Evolutionary conservation across 1,140 invertebrate genomes (phyloP).

Genomic region (Brachionus plicatilis): DNA sequence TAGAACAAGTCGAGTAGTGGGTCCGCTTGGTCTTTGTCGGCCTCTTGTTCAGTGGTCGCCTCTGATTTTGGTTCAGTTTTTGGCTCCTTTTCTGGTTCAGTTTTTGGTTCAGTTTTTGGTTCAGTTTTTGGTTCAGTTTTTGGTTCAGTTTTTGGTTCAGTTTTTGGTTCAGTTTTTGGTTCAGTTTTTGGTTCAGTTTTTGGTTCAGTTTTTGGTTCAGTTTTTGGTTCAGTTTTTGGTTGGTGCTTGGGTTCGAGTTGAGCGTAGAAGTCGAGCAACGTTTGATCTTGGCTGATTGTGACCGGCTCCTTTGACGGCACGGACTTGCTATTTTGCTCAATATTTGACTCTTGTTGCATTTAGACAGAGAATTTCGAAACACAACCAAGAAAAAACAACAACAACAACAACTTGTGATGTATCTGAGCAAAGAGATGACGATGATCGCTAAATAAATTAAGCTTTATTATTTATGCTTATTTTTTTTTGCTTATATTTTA

Average conservation of each 20-base stretch:
- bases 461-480: conserved; percentile 12
- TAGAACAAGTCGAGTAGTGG: not conserved
- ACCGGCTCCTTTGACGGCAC: not conserved
- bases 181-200: too few relatives aligned
- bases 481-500: too few relatives aligned
- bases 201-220: too few relatives aligned
- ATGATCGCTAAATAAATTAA: conserved; percentile 26
- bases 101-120: too few relatives aligned
- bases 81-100: too few relatives aligned
- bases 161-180: too few relatives aligned
- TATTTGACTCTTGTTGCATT: not conserved
- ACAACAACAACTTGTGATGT: conserved; percentile 9
- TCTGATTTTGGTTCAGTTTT: too few relatives aligned
- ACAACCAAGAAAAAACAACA: not conserved
- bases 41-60: too few relatives aligned
- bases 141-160: too few relatives aligned
- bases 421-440: conserved; percentile 11
- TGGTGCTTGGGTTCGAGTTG: not conserved
- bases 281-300: not conserved
- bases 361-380: not conserved
- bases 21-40: not conserved
- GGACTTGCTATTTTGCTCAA: not conserved
- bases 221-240: too few relatives aligned
- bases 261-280: not conserved
- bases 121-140: too few relatives aligned